Evolutionary conservation across 1,140 invertebrate species (phyloP), one percentile per base, ranked within the genome.

Genomic region (Aphidius ervi): DNA sequence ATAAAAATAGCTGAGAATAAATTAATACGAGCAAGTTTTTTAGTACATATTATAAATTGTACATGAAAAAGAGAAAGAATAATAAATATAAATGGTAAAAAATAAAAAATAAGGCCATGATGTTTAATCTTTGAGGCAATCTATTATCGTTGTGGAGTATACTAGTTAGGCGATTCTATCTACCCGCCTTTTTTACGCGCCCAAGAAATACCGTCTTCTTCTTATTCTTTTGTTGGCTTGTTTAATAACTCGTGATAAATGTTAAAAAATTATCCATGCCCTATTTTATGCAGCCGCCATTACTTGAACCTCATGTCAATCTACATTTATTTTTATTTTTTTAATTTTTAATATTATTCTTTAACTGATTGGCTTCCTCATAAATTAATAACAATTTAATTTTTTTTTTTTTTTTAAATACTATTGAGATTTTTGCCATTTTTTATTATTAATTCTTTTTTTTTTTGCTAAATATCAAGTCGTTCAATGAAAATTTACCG

Each of bases 161-260:
- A 74, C 72, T 73, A 75, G 74, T 77, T 76, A 74, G 71, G 60
- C 71, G 74, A 76, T 74, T 77, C 72, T 77, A 78, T 77, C 75
- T 78, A 68, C 64, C 72, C 69, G 70, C 72, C 71, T 74, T 74
- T 71, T 73, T 74, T 75, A 74, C 71, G 68, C 73, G 68, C 68
- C 68, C 66, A 61, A 58, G 56, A 52, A 52, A 63, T 62, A 61
- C 60, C 58, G 65, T 70, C 63, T 68, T 66, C 73, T 73, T 31
- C 4, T 16, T 16, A 16, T 16, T 31, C 4, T 31, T 77, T 79
- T 78, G 76, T 77, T 77, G 69, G 68, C 71, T 72, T 74, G 71
- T 74, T 79, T 77, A 79, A 79, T 79, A 77, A 79, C 73, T 74
- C 68, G 71, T 77, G 75, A 78, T 78, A 73, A 78, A 79, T 78